Percentiles rank a stretch among this genome's conserved stretches.
These are phyloP conservation scores for Microplitis manilae DNA, from an alignment of 2,888 invertebrate species.

Conservation along the genomic window DNA sequence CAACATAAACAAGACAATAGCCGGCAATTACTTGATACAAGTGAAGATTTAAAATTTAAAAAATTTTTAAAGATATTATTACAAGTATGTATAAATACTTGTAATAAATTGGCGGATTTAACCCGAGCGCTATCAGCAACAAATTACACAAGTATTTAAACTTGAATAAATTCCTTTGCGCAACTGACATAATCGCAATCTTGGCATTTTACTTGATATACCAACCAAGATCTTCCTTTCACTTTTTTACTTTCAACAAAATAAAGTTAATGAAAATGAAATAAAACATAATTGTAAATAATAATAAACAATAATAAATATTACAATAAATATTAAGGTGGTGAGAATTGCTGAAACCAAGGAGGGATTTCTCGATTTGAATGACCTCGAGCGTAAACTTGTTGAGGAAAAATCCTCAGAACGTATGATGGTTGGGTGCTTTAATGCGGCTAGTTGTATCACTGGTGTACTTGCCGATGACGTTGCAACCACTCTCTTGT, in stretches of 20 bases:
- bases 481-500: conserved; percentile 83
- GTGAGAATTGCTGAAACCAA: conserved; percentile 84
- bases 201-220: conserved; percentile 8
- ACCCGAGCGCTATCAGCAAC: neutral
- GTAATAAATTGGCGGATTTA: neutral
- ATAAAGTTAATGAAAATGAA: neutral
- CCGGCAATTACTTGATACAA: conserved; percentile 9
- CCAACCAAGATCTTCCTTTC: conserved; percentile 8
- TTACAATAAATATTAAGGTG: conserved; percentile 73
- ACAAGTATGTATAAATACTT: neutral
- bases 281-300: neutral
- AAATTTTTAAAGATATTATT: neutral
- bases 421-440: conserved; percentile 81
- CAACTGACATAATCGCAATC: conserved; percentile 11
- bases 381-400: conserved; percentile 82
- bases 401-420: conserved; percentile 77
- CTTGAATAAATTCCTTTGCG: conserved; percentile 15
- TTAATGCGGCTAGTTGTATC: conserved; percentile 90
- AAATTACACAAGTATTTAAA: conserved; percentile 7
- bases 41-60: neutral
- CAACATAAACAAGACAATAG: conserved; percentile 23
- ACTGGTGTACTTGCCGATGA: conserved; percentile 91
- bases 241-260: neutral
- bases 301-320: neutral
- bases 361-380: conserved; percentile 85